phyloP scores from a whole-genome alignment of 2,797 vertebrate genomes.

The Telmatherina bonti region DNA sequence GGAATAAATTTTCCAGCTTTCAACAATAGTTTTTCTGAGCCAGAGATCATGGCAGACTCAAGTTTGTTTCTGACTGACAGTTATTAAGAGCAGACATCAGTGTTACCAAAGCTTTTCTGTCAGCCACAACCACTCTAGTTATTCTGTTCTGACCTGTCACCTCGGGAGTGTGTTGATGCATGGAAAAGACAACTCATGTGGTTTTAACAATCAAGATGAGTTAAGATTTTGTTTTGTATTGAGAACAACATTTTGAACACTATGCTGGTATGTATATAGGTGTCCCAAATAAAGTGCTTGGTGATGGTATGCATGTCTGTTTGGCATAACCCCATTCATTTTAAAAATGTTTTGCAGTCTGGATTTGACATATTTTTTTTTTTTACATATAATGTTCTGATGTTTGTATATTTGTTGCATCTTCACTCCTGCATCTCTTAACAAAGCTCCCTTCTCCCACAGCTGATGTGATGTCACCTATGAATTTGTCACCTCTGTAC shows the following conservation, averaged over 20 bases:
- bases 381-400: not conserved
- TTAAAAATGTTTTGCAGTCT: constrained; percentile 32
- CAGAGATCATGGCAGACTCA: not conserved
- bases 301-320: constrained; percentile 50
- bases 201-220: not conserved
- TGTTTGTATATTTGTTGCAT: constrained; percentile 3
- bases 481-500: constrained; percentile 26
- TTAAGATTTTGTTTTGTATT: not conserved
- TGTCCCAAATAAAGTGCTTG: constrained; percentile 28
- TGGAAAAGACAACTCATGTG: not conserved
- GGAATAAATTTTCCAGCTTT: not conserved
- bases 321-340: constrained; percentile 19
- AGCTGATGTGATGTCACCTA: constrained; percentile 15
- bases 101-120: not conserved
- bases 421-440: constrained; percentile 26
- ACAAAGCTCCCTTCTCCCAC: constrained; percentile 24
- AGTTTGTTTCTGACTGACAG: not conserved
- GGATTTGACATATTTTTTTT: constrained; percentile 9
- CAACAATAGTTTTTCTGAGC: not conserved
- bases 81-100: not conserved
- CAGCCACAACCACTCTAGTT: not conserved
- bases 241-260: not conserved
- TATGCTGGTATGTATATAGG: too few relatives aligned
- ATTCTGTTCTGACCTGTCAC: not conserved
- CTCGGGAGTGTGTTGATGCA: not conserved